Conservation (phyloP, 2,113 vertebrate species). For the Centropus unirufus region DNA sequence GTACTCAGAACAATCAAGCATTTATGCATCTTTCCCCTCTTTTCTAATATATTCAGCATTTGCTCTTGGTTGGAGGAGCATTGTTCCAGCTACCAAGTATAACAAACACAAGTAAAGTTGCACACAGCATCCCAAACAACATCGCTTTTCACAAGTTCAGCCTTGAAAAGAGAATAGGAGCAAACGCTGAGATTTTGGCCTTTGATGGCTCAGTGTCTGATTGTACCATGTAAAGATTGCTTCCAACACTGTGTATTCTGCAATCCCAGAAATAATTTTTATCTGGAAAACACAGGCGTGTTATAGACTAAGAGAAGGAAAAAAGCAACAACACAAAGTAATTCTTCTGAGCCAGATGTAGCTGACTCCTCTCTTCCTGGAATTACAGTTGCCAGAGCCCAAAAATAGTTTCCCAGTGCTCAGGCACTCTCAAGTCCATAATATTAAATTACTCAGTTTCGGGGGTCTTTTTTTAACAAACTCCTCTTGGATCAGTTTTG, state of each 20-base stretch:
- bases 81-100: constrained; percentile 53
- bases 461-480: neutral
- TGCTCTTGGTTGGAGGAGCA: constrained; percentile 38
- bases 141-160: neutral
- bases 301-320: neutral
- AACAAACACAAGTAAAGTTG: neutral
- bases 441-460: neutral
- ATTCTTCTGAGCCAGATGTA: neutral
- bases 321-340: neutral
- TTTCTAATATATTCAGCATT: constrained; percentile 50
- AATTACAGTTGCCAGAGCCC: neutral
- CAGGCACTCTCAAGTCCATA: neutral
- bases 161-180: constrained; percentile 3
- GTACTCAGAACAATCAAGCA: constrained; percentile 69
- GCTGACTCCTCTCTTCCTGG: neutral
- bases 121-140: neutral
- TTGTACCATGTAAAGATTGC: neutral
- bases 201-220: neutral
- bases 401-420: neutral
- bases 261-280: neutral
- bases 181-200: neutral
- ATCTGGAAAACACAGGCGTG: neutral
- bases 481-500: neutral
- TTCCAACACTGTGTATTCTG: neutral
- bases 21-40: constrained; percentile 50